Evolutionary conservation across 2,797 vertebrate genomes (phyloP).

Genomic region (Falco rusticolus): DNA sequence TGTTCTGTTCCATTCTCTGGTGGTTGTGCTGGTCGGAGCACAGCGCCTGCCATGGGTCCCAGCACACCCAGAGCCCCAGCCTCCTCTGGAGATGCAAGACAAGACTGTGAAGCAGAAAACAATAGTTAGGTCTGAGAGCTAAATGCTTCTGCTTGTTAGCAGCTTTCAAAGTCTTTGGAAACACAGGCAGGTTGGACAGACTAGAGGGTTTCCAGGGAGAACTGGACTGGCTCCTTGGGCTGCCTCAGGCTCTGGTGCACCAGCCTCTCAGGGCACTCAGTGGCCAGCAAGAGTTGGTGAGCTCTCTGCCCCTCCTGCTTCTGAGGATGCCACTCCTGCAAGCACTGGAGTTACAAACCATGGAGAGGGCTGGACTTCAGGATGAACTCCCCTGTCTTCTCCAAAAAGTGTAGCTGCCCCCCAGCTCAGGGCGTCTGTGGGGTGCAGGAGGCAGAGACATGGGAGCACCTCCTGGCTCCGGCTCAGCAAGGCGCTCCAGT

Average conservation of each 20-base stretch:
- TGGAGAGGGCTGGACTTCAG: not conserved
- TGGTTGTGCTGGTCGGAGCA: rapidly evolving
- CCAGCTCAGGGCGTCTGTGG: rapidly evolving
- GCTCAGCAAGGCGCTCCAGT: not conserved
- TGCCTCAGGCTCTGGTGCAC: rapidly evolving
- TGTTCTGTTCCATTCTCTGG: not conserved
- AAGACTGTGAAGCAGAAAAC: not conserved
- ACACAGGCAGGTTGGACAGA: not conserved
- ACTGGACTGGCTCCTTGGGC: not conserved
- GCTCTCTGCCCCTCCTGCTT: not conserved
- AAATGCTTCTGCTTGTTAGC: not conserved
- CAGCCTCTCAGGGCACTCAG: not conserved
- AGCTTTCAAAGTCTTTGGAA: not conserved
- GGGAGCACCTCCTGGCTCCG: not conserved
- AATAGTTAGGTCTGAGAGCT: not conserved
- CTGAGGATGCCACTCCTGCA: not conserved
- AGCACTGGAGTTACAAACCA: rapidly evolving
- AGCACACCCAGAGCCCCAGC: rapidly evolving
- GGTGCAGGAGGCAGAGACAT: not conserved
- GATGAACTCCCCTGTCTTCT: rapidly evolving
- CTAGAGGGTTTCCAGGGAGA: not conserved
- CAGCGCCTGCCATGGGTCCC: rapidly evolving
- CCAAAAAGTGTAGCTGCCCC: not conserved
- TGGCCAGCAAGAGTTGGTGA: not conserved
- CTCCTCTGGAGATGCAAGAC: not conserved